Base-by-base conservation (phyloP, 37 sponge, comb jelly and placozoan genomes). In the Eunapius fragilis region DNA sequence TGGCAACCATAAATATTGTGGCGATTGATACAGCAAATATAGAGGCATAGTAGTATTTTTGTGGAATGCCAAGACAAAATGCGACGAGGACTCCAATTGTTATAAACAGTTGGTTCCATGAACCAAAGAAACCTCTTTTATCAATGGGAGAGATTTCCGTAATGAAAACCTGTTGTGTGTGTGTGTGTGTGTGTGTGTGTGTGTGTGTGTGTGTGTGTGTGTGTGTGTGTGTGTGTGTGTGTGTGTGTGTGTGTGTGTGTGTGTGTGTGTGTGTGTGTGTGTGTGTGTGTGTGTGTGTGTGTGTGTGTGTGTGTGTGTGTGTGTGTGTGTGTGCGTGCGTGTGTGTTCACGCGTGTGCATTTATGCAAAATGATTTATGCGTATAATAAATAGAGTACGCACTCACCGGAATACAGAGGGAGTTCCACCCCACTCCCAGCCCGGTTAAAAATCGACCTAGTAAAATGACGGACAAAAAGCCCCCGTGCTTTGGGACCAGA, bases 391-490 rank as follows among this genome's bases (percentile, higher is more conserved):
- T 13, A 89, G 89, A 23, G 85, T 84, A 31, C 83, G 79, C 25
- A 78, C 76, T 35, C 80, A 68, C 10, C 13, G 2, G n/a, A n/a
- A n/a, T n/a, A n/a, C n/a, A n/a, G n/a, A n/a, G n/a, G n/a, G n/a
- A n/a, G n/a, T n/a, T n/a, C 89, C 83, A 91, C 31, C 95, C 95
- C n/a, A 70, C 50, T 24, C 81, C 80, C 69, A 91, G 77, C 6
- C 95, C 95, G 17, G 89, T 86, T 22, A 94, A 28, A 0, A 83
- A 77, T 11, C 89, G 78, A 30, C 89, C 89, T 25, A 68, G 26
- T 9, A 84, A 33, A 26, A 83, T 74, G 37, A 81, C 23, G 2
- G 70, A 45, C 11, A 24, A 5, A 3, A 94, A 87, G 1, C 72
- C 83, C 24, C 25, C 25, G n/a, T 30, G 45, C 3, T 38, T 49